phyloP scores from a whole-genome alignment of 2,797 vertebrate genomes.

The Chlorospingus semifuscus region DNA sequence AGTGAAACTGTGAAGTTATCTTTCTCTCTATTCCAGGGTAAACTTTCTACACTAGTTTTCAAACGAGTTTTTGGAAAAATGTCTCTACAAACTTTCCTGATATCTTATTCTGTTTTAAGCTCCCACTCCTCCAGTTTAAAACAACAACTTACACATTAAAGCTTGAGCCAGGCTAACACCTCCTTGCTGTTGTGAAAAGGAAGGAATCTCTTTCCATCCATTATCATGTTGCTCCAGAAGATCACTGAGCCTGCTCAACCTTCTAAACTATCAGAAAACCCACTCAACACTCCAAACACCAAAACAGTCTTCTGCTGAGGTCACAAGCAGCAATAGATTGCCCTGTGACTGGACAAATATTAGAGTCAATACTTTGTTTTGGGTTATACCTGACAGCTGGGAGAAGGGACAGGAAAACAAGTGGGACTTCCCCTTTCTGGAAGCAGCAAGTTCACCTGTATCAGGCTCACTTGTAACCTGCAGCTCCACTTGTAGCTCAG shows the following conservation, averaged over 20 bases:
- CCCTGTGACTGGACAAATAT: not conserved
- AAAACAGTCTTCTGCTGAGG: not conserved
- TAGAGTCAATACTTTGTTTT: not conserved
- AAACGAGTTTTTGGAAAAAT: not conserved
- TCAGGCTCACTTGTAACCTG: not conserved
- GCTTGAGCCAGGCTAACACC: not conserved
- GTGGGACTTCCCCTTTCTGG: not conserved
- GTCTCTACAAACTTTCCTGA: not conserved
- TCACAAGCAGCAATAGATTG: not conserved
- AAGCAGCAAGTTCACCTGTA: not conserved
- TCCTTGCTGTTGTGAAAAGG: not conserved
- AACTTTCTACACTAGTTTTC: not conserved
- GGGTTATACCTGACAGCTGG: not conserved
- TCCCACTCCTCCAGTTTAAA: not conserved
- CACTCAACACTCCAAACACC: not conserved
- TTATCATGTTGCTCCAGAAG: not conserved
- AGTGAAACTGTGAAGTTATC: not conserved
- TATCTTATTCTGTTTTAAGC: not conserved
- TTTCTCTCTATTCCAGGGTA: not conserved
- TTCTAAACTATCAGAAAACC: not conserved
- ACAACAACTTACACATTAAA: not conserved
- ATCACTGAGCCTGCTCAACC: not conserved
- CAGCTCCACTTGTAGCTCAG: not conserved
- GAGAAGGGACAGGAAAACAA: not conserved
- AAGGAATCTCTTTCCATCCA: not conserved